Base-by-base conservation (phyloP, 2,113 vertebrate genomes). In the Lutjanus erythropterus region DNA sequence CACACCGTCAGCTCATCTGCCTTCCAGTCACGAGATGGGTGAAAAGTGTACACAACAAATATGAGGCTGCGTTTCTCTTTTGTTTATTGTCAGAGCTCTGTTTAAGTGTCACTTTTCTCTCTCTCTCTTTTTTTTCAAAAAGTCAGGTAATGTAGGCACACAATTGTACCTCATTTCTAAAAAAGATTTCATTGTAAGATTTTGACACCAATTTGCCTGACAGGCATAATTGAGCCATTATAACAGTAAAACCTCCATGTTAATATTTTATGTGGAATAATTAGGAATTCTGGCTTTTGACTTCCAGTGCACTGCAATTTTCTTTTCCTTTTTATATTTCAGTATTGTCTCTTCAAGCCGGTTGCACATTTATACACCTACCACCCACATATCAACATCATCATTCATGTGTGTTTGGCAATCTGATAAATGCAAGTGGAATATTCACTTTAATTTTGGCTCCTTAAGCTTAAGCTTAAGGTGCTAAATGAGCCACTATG, bases 51-150 rank as follows among this genome's bases (percentile, higher is more conserved):
- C 65, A 84, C 81, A 78, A 71, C 78, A 89, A 91, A 89, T 85
- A 88, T 85, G 80, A 78, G 66, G 31, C 67, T 65, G 65, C 46
- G 80, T 81, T 84, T 71, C 29, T 37, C 37, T 37, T 88, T 96
- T 96, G 96, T 96, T 96, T 52, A 31, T 56, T 75, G 53, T 65
- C 80, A 83, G 35, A 21, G 60, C 46, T 52, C 37, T 52, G 56
- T 39, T 53, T 50, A 44, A 52, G 33, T 79, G 50, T 64, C 44
- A 81, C 77, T 69, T 84, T 65, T 46, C 19, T 73, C 23, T 60
- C n/a, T n/a, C n/a, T n/a, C n/a, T n/a, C n/a, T 72, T 0, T 72
- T 11, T 18, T 64, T 52, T 6, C 6, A n/a, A 55, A 35, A n/a
- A 47, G n/a, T 19, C 5, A 61, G 29, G n/a, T 39, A 19, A 39